phyloP scores from a whole-genome alignment of 2,797 vertebrate genomes.

The Chelonia mydas region DNA sequence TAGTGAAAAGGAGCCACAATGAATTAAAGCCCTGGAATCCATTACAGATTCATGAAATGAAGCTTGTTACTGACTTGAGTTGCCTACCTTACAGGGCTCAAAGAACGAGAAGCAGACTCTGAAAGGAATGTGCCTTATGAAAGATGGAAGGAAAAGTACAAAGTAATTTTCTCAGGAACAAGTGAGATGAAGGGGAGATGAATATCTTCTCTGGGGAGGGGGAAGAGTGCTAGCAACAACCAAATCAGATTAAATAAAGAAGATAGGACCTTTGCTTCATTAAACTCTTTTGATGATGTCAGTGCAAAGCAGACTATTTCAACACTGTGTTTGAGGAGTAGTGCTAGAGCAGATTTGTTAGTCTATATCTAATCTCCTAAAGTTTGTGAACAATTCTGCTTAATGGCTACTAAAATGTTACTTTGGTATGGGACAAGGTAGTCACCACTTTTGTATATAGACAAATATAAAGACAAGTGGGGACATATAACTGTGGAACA shows the following conservation, averaged over 20 bases:
- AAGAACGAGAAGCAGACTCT: not conserved
- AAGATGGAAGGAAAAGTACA: not conserved
- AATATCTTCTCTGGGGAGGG: not conserved
- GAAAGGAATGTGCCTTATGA: not conserved
- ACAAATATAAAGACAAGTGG: constrained; percentile 55
- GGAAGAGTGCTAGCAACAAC: not conserved
- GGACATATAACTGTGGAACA: constrained; percentile 34
- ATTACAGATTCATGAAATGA: not conserved
- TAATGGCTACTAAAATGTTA: constrained; percentile 39
- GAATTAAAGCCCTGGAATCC: not conserved
- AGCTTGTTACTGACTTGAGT: not conserved
- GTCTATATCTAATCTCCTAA: not conserved
- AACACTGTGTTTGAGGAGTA: not conserved
- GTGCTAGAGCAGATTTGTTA: not conserved
- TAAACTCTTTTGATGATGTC: not conserved
- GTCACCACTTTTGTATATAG: constrained; percentile 14
- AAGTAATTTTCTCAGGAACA: not conserved
- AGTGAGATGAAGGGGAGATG: not conserved
- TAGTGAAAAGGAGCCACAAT: not conserved
- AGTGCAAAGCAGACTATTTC: not conserved
- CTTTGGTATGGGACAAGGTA: constrained; percentile 5
- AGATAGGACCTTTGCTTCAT: not conserved
- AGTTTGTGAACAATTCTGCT: not conserved
- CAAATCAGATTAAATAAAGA: not conserved
- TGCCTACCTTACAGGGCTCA: not conserved